Conservation (phyloP, 2,797 vertebrate genomes). For the Sardinella longiceps region DNA sequence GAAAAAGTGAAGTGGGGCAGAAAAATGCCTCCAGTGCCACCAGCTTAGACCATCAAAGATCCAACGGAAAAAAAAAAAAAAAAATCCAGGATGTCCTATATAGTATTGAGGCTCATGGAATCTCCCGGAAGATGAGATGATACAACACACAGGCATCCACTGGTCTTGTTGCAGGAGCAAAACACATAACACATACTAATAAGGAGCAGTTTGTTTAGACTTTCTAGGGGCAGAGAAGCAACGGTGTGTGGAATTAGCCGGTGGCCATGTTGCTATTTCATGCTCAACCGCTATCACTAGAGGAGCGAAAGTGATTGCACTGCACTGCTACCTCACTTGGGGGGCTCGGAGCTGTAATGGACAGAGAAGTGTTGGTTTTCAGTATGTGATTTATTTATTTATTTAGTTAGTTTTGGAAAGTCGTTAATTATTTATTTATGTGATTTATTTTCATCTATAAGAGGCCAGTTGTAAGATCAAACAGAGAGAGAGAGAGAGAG, state of each 20-base stretch:
- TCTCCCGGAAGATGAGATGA: not conserved
- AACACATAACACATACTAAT: not conserved
- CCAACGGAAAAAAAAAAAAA: not conserved
- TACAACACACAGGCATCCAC: not conserved
- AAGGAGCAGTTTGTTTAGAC: not conserved
- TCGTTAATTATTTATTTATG: too few relatives aligned
- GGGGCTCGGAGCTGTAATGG: not conserved
- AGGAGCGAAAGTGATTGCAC: not conserved
- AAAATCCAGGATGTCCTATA: not conserved
- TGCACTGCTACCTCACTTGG: not conserved
- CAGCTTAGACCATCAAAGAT: not conserved
- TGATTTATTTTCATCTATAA: not conserved
- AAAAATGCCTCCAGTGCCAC: not conserved
- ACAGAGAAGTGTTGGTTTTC: not conserved
- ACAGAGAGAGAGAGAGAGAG: too few relatives aligned
- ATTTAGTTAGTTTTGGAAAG: too few relatives aligned
- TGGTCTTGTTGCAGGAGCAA: not conserved
- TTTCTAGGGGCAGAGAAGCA: not conserved
- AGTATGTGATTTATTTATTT: not conserved
- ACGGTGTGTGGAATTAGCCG: not conserved
- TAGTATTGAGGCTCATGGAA: not conserved
- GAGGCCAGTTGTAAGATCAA: not conserved
- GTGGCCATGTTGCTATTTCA: not conserved
- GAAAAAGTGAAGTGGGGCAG: conserved; percentile 1
- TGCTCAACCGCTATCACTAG: not conserved